These are phyloP conservation scores for Solenopsis fugax DNA, from an alignment of 1,140 invertebrate species.

Conservation along the genomic window DNA sequence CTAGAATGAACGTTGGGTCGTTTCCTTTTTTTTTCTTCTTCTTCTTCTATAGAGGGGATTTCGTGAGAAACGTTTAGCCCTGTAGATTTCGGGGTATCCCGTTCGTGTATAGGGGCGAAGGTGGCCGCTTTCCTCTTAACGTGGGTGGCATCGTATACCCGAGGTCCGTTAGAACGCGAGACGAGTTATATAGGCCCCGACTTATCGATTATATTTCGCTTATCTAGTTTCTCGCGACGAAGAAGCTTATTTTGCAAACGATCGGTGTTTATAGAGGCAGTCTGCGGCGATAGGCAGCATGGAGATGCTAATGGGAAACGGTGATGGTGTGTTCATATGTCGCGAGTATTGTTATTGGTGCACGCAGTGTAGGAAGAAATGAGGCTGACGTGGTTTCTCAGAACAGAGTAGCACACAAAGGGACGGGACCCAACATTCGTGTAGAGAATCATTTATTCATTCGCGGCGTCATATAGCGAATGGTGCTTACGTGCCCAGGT, in stretches of 20 bases:
- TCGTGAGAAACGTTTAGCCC: slow-evolving; percentile 54
- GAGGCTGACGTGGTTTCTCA: slow-evolving; percentile 35
- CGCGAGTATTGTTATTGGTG: slow-evolving; percentile 21
- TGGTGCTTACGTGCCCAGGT: neutral
- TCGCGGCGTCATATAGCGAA: neutral
- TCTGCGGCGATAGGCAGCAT: neutral
- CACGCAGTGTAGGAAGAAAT: slow-evolving; percentile 16
- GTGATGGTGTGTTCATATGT: neutral
- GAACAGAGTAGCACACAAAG: neutral
- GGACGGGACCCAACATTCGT: slow-evolving; percentile 4
- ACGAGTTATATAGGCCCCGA: neutral
- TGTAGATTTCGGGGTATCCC: slow-evolving; percentile 37
- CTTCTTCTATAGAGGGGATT: neutral
- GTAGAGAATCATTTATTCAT: slow-evolving; percentile 51
- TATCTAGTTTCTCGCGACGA: slow-evolving; percentile 23
- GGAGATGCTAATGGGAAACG: slow-evolving; percentile 11
- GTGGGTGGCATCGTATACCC: slow-evolving; percentile 39
- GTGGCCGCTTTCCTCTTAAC: neutral
- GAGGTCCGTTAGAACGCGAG: neutral
- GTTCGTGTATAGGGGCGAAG: neutral
- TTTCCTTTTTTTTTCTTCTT: neutral
- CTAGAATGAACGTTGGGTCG: slow-evolving; percentile 13
- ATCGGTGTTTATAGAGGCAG: neutral
- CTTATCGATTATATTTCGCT: slow-evolving; percentile 41
- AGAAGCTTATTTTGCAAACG: slow-evolving; percentile 19